Conservation (phyloP, 2,888 invertebrate species). For the Tortrix viridana region DNA sequence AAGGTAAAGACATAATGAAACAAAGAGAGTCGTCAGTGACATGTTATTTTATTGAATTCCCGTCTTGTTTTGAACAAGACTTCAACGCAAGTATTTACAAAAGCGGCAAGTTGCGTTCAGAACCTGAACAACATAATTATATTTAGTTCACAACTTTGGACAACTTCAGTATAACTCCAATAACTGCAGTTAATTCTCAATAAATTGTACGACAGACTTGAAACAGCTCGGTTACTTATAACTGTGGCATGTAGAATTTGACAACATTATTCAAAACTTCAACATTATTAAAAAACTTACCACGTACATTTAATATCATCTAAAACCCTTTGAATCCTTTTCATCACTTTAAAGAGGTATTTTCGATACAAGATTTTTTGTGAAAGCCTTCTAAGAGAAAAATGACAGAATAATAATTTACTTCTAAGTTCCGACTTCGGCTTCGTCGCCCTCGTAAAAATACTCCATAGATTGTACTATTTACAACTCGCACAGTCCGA, state of each 20-base stretch:
- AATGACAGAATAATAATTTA: constrained; percentile 53
- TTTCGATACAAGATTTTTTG: constrained; percentile 70
- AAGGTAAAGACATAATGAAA: constrained; percentile 15
- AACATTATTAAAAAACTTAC: constrained; percentile 80
- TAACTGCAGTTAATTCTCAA: constrained; percentile 38
- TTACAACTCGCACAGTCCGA: constrained; percentile 64
- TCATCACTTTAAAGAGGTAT: constrained; percentile 82
- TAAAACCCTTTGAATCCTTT: constrained; percentile 79
- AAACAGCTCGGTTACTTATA: constrained; percentile 50
- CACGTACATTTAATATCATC: constrained; percentile 69
- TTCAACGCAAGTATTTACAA: constrained; percentile 55
- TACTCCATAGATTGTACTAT: constrained; percentile 69
- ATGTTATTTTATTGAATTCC: constrained; percentile 36
- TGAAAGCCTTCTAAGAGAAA: constrained; percentile 59
- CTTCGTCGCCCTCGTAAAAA: constrained; percentile 45
- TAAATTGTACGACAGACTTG: constrained; percentile 53
- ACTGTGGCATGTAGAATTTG: constrained; percentile 75
- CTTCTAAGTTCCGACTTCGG: constrained; percentile 55
- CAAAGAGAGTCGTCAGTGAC: constrained; percentile 27
- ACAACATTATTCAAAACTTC: constrained; percentile 71
- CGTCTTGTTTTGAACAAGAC: constrained; percentile 50
- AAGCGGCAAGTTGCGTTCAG: constrained; percentile 50
- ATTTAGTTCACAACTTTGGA: constrained; percentile 58
- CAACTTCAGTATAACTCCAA: constrained; percentile 61
- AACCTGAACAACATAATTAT: constrained; percentile 54